A percentile compares a stretch with the other conserved stretches of the same genome.
Conservation (phyloP, 1,140 invertebrate species). For the Drosophila simulans region DNA sequence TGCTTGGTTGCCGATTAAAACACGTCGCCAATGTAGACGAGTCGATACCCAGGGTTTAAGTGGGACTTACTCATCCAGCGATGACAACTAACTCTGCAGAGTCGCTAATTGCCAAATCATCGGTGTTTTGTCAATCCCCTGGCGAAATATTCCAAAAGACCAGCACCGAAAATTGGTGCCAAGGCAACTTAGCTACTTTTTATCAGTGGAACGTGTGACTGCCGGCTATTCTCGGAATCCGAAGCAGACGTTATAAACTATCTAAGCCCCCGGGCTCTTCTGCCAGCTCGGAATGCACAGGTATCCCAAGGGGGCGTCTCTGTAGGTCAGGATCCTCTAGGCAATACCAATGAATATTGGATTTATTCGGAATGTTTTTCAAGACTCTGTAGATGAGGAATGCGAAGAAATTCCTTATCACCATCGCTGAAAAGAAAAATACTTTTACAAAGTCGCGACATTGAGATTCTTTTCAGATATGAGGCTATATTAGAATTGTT, state of each 20-base stretch:
- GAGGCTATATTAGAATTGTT: not conserved
- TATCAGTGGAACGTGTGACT: slow-evolving; percentile 50
- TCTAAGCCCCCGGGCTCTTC: slow-evolving; percentile 4
- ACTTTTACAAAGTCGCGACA: not conserved
- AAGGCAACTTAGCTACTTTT: slow-evolving; percentile 10
- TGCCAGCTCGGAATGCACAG: slow-evolving; percentile 1
- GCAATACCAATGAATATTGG: not conserved
- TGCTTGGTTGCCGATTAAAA: slow-evolving; percentile 30
- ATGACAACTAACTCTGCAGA: not conserved
- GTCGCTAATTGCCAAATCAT: slow-evolving; percentile 23
- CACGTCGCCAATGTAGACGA: slow-evolving; percentile 18
- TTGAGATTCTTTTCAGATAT: not conserved
- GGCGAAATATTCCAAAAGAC: slow-evolving; percentile 15
- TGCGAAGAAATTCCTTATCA: slow-evolving; percentile 6
- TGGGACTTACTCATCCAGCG: slow-evolving; percentile 3
- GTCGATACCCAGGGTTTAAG: slow-evolving; percentile 4
- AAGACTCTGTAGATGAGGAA: not conserved
- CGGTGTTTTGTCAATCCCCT: slow-evolving; percentile 17
- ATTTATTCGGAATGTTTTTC: slow-evolving; percentile 1
- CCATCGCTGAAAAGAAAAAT: not conserved
- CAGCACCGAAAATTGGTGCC: slow-evolving; percentile 14
- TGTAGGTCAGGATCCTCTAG: slow-evolving; percentile 35
- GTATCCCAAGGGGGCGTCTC: not conserved
- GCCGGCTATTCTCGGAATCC: slow-evolving; percentile 33
- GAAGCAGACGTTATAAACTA: slow-evolving; percentile 20